Evolutionary conservation across 2,113 vertebrate genomes (phyloP).

Genomic region (Festucalex cinctus): DNA sequence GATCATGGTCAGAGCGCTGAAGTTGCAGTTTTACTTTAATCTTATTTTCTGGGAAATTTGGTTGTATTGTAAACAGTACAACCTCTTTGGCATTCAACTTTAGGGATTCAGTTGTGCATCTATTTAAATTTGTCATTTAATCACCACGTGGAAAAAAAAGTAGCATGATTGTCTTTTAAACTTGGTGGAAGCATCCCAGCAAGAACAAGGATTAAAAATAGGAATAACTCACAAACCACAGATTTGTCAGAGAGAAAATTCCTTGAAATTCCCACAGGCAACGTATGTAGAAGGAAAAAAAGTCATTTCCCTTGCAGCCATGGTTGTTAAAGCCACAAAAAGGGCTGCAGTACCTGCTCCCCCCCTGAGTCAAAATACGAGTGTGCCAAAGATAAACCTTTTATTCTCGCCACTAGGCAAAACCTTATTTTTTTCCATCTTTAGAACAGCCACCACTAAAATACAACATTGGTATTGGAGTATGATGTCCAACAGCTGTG

Average conservation of each 20-base stretch:
- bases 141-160: conserved; percentile 13
- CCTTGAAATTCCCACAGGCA: conserved; percentile 37
- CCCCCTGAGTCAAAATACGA: conserved; percentile 52
- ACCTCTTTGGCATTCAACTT: neutral
- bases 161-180: conserved; percentile 26
- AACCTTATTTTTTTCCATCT: conserved; percentile 40
- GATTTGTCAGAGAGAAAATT: conserved; percentile 29
- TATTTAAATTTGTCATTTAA: conserved; percentile 30
- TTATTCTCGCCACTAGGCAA: conserved; percentile 61
- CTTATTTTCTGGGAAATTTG: neutral
- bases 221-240: conserved; percentile 50
- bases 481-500: conserved; percentile 56
- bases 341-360: conserved; percentile 59
- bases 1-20: neutral
- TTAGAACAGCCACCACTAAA: conserved; percentile 70
- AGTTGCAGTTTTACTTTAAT: neutral
- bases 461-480: conserved; percentile 61
- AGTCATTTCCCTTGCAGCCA: conserved; percentile 14
- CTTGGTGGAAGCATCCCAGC: conserved; percentile 13
- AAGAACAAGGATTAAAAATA: conserved; percentile 41
- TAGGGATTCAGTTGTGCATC: neutral
- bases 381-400: conserved; percentile 69
- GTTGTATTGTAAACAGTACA: neutral
- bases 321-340: conserved; percentile 47
- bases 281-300: conserved; percentile 25